Percentiles rank a stretch among this genome's conserved stretches.
Evolutionary conservation across 2,888 invertebrate genomes (phyloP).

Genomic region (Caenorhabditis auriculariae): DNA sequence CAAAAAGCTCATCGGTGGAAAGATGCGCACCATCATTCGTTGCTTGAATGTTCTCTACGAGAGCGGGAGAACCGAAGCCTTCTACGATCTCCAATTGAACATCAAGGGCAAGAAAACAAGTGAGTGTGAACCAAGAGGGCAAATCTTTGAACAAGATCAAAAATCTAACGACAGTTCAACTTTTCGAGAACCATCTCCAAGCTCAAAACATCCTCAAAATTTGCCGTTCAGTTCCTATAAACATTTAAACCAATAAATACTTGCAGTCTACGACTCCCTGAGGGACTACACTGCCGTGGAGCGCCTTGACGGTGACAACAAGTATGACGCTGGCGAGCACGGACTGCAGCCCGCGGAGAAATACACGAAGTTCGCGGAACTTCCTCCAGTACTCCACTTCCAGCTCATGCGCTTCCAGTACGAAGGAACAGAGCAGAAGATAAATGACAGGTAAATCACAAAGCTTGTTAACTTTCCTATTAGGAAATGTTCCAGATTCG

Average conservation of each 20-base stretch:
- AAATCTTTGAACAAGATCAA: too few species aligned
- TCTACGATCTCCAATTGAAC: conserved; percentile 97
- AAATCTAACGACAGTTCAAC: too few species aligned
- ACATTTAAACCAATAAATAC: background rate
- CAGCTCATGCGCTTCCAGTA: conserved; percentile 99
- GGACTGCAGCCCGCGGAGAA: conserved; percentile 75
- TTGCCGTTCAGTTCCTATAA: too few species aligned
- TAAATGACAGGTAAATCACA: conserved; percentile 73
- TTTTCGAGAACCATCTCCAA: too few species aligned
- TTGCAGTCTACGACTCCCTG: conserved; percentile 78
- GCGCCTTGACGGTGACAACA: conserved; percentile 93
- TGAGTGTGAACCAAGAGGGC: conserved; percentile 62
- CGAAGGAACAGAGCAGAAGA: conserved; percentile 87
- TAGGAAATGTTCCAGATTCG: conserved; percentile 73
- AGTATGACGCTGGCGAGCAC: conserved; percentile 96
- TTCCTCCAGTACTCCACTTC: conserved; percentile 94
- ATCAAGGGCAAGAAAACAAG: conserved; percentile 97
- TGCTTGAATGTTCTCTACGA: conserved; percentile 96
- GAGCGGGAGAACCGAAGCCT: conserved; percentile 90
- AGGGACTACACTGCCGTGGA: conserved; percentile 93
- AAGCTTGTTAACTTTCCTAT: background rate
- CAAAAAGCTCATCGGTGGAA: conserved; percentile 94
- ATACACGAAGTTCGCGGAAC: conserved; percentile 70
- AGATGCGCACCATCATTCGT: conserved; percentile 97
- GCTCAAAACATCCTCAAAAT: too few species aligned